Evolutionary conservation across 2,888 invertebrate genomes (phyloP).

Genomic region (Diogma glabrata): DNA sequence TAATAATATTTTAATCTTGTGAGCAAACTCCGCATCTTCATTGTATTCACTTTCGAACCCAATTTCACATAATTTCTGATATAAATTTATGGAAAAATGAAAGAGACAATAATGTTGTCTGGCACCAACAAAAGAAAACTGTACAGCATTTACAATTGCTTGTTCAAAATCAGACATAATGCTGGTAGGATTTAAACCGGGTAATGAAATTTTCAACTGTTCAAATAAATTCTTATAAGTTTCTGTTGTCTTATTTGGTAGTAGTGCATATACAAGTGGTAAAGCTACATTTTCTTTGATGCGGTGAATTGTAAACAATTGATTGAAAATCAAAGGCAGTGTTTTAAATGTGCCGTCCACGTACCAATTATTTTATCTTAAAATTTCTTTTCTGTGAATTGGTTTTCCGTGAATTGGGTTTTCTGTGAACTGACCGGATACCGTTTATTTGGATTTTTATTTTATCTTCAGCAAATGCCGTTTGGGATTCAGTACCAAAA

Average conservation of each 20-base stretch:
- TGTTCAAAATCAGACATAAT: not conserved
- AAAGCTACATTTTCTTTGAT: slow-evolving; percentile 13
- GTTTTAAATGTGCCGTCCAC: slow-evolving; percentile 20
- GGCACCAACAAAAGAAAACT: not conserved
- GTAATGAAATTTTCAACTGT: not conserved
- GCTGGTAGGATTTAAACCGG: not conserved
- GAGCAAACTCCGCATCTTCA: not conserved
- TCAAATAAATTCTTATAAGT: slow-evolving; percentile 6
- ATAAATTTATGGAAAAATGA: not conserved
- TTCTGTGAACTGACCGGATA: no score
- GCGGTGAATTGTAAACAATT: slow-evolving; percentile 20
- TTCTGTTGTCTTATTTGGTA: slow-evolving; percentile 14
- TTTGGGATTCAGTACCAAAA: no score
- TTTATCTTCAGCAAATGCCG: no score
- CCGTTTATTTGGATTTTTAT: no score
- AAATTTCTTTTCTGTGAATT: no score
- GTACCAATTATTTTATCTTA: slow-evolving; percentile 18
- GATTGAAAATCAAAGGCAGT: slow-evolving; percentile 18
- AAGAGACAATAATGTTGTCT: not conserved
- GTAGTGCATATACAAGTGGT: slow-evolving; percentile 18
- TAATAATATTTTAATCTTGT: not conserved
- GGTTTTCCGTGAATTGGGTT: no score
- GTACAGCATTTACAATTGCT: not conserved
- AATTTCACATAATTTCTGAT: slow-evolving; percentile 3
- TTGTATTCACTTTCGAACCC: slow-evolving; percentile 5